Conservation (phyloP, 1,140 invertebrate species). For the Limonius californicus region DNA sequence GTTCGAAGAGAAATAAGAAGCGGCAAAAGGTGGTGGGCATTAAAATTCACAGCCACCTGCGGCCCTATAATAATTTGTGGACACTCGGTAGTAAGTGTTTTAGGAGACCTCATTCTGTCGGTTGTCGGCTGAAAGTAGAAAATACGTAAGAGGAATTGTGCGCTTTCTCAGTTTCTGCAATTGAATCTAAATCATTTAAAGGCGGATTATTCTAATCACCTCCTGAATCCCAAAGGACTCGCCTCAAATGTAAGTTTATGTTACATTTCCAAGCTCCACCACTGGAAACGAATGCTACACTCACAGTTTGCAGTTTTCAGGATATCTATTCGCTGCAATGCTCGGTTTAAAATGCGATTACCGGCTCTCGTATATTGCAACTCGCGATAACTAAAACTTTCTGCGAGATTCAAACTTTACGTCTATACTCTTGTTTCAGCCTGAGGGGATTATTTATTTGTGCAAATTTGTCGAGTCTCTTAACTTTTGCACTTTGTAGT, state of each 20-base stretch:
- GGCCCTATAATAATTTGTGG: no score
- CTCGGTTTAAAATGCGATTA: constrained; percentile 16
- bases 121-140: no score
- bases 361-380: background rate
- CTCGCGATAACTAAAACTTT: constrained; percentile 13
- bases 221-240: no score
- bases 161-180: no score
- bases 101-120: no score
- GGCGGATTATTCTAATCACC: no score
- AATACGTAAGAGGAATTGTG: no score
- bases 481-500: constrained; percentile 26
- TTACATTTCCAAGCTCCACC: background rate
- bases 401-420: constrained; percentile 6
- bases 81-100: no score
- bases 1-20: no score
- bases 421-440: constrained; percentile 18
- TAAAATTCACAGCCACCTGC: no score
- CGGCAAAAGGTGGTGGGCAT: no score
- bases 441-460: constrained; percentile 26
- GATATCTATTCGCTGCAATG: constrained; percentile 8
- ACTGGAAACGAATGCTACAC: background rate
- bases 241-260: background rate
- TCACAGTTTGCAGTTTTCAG: background rate
- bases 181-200: no score
- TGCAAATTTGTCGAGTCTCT: constrained; percentile 26